A percentile compares a stretch with the other conserved stretches of the same genome.
Evolutionary conservation across 2,797 vertebrate species (phyloP).

Genomic region (Lemur catta): DNA sequence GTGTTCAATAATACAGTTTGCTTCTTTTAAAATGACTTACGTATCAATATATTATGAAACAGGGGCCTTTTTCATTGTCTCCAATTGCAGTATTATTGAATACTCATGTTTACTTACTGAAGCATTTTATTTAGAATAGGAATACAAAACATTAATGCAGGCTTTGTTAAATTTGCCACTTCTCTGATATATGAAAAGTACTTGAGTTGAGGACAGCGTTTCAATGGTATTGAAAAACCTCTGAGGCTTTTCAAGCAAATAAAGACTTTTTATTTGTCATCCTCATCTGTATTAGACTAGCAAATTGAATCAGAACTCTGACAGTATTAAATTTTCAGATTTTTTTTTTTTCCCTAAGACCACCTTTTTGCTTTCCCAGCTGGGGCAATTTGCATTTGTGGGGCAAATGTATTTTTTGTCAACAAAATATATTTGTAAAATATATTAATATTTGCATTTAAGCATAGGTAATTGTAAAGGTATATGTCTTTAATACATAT

Average conservation of each 20-base stretch:
- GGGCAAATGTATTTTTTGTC: not conserved
- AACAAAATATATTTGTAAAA: too few relatives aligned
- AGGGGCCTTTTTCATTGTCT: slow-evolving; percentile 73
- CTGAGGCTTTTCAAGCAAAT: slow-evolving; percentile 85
- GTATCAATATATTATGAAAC: slow-evolving; percentile 79
- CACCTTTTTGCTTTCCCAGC: slow-evolving; percentile 40
- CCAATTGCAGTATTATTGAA: slow-evolving; percentile 76
- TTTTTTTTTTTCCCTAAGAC: slow-evolving; percentile 62
- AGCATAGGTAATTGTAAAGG: not conserved
- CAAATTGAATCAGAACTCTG: slow-evolving; percentile 79
- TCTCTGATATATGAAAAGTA: slow-evolving; percentile 87
- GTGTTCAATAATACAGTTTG: slow-evolving; percentile 55
- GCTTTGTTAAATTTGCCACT: slow-evolving; percentile 88
- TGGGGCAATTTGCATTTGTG: slow-evolving; percentile 17
- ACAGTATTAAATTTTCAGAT: slow-evolving; percentile 78
- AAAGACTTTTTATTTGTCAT: slow-evolving; percentile 83
- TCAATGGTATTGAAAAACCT: slow-evolving; percentile 82
- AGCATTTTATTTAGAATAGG: slow-evolving; percentile 87
- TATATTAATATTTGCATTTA: not conserved
- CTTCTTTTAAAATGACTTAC: slow-evolving; percentile 76
- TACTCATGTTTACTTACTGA: slow-evolving; percentile 85
- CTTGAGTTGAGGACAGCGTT: slow-evolving; percentile 90
- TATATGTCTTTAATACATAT: not conserved
- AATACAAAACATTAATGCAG: slow-evolving; percentile 86
- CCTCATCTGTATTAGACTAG: slow-evolving; percentile 81